Base-by-base conservation (phyloP, 1,140 invertebrate species). In the Laupala kohalensis region DNA sequence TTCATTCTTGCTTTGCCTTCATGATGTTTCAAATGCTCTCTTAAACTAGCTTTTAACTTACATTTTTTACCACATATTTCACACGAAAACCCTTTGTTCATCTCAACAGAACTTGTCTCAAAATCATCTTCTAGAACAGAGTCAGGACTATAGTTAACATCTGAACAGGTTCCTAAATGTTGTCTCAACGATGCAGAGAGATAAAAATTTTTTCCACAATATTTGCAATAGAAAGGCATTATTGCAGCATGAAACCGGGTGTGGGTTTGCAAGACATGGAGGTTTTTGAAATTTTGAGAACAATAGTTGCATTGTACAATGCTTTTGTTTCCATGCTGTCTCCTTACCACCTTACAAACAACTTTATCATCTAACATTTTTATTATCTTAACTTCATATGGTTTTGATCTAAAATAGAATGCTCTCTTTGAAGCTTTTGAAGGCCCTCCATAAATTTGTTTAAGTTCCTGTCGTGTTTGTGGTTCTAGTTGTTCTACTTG, bases 221-320 rank as follows among this genome's bases (percentile, higher is more conserved):
- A 25, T 30, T 70, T 70, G 69, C 69, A 70, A 70, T 70, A 70
- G n/a, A 70, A 70, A 25, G 63, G 69, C 13, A 37, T 24, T 53
- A 70, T 23, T 27, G 24, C 29, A 3, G 69, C 63, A 13, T 70
- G 69, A 30, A 70, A 53, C 28, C 69, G 25, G 63, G 26, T 25
- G 23, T 70, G 69, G 5, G 63, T 64, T 53, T 23, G n/a, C 12
- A 53, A 70, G 25, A 70, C 63, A 37, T 24, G 23, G 3, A 27
- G 24, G 28, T n/a, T 66, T 30, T 9, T 27, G 19, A 29, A 68
- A 23, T 28, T 6, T 6, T 68, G 19, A 5, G 29, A 68, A 30
- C 67, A 28, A 25, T 27, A 23, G 5, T 30, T 68, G 29, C 67
- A 68, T 23, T 68, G 27, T 29, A 66, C n/a, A n/a, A n/a, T n/a